Evolutionary conservation across 30 jellyfish, hydroid and myxozoan species (phyloP).

Genomic region (Calvadosia cruxmelitensis): DNA sequence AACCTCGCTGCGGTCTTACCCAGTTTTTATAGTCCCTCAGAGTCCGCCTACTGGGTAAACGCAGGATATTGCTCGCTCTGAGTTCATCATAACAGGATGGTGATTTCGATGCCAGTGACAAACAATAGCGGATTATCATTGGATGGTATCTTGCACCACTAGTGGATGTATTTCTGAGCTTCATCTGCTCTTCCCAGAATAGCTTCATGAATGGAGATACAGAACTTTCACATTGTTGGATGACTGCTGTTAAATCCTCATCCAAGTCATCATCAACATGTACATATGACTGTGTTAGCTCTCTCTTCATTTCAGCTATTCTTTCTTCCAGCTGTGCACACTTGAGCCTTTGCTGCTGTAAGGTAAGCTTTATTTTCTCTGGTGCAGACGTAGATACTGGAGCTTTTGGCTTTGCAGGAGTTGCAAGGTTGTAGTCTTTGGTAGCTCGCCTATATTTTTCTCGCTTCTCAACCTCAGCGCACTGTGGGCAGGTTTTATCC

Average conservation of each 20-base stretch:
- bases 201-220: constrained; percentile 22
- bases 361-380: constrained; percentile 6
- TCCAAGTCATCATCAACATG: constrained; percentile 13
- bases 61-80: constrained; percentile 9
- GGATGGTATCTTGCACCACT: constrained; percentile 58
- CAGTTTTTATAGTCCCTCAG: constrained; percentile 30
- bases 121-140: constrained; percentile 24
- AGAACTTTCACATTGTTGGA: constrained; percentile 3
- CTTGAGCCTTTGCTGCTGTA: constrained; percentile 8
- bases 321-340: constrained; percentile 23
- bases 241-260: background rate
- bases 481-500: background rate
- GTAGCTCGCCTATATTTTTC: background rate
- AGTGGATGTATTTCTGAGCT: constrained; percentile 24
- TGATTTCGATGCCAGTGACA: constrained; percentile 23
- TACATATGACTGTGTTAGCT: constrained; percentile 4
- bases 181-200: constrained; percentile 68
- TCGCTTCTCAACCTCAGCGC: background rate
- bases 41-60: constrained; percentile 36
- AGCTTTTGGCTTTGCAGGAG: constrained; percentile 20
- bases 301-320: constrained; percentile 7
- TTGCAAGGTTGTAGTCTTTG: constrained; percentile 3
- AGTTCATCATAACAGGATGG: constrained; percentile 26
- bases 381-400: constrained; percentile 25
- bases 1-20: constrained; percentile 33